Conservation (phyloP, 2,797 vertebrate species). For the Sandelia bainsii region DNA sequence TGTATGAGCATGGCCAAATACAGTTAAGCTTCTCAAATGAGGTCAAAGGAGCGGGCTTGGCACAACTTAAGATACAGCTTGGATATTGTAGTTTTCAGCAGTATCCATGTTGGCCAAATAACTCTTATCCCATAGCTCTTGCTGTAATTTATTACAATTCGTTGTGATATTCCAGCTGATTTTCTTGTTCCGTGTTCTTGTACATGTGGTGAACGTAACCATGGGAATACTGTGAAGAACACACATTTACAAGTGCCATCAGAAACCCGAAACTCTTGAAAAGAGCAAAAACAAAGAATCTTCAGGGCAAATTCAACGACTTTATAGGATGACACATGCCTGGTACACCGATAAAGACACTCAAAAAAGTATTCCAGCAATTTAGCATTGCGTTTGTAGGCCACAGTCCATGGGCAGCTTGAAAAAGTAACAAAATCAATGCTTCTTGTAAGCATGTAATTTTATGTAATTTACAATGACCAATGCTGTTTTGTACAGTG, state of each 20-base stretch:
- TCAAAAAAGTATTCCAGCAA: too few species aligned
- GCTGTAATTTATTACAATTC: conserved; percentile 52
- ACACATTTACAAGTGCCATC: not conserved
- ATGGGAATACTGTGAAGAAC: not conserved
- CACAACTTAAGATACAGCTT: conserved; percentile 49
- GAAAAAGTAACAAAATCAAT: too few species aligned
- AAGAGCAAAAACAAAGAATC: not conserved
- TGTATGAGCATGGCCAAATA: conserved; percentile 57
- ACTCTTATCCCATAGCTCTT: conserved; percentile 22
- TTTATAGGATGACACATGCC: too few species aligned
- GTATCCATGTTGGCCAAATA: conserved; percentile 50
- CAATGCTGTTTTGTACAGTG: too few species aligned
- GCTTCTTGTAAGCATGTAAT: too few species aligned
- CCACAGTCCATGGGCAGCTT: too few species aligned
- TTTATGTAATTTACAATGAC: too few species aligned
- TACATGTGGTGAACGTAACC: too few species aligned
- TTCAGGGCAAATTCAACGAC: not conserved
- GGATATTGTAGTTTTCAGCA: conserved; percentile 49
- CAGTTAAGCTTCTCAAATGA: conserved; percentile 60
- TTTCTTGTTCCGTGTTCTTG: not conserved
- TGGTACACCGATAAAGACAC: too few species aligned
- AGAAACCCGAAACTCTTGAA: not conserved
- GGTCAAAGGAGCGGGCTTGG: conserved; percentile 69
- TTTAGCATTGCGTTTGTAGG: too few species aligned
- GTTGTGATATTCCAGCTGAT: conserved; percentile 22